Conservation (phyloP, 2,113 vertebrate species). For the Galeopterus variegatus region DNA sequence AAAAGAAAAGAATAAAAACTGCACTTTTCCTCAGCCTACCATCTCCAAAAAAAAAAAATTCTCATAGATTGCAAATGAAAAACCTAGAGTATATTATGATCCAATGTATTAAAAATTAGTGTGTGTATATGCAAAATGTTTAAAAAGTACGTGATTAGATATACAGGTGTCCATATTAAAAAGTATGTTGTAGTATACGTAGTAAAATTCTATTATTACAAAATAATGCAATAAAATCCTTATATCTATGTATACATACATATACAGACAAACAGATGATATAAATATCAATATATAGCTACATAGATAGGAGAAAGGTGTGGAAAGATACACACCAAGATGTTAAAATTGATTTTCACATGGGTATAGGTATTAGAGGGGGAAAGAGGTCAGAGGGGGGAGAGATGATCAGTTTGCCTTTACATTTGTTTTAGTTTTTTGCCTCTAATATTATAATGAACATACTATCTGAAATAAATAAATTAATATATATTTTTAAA, state of each 20-base stretch:
- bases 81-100: too few relatives aligned
- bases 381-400: too few relatives aligned
- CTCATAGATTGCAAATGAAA: too few relatives aligned
- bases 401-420: neutral
- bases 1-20: neutral
- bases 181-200: neutral
- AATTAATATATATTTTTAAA: too few relatives aligned
- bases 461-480: neutral
- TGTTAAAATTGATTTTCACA: neutral
- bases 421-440: neutral
- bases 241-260: accelerated
- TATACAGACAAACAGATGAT: neutral
- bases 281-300: neutral
- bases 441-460: neutral
- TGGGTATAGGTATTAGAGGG: neutral
- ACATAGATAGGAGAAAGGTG: neutral
- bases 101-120: too few relatives aligned
- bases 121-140: too few relatives aligned
- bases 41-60: neutral
- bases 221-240: neutral
- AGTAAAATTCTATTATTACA: neutral
- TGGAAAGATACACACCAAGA: neutral
- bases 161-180: neutral
- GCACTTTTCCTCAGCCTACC: neutral
- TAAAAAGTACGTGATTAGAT: too few relatives aligned